Evolutionary conservation across 2,113 vertebrate genomes (phyloP).

Genomic region (Ictalurus punctatus): DNA sequence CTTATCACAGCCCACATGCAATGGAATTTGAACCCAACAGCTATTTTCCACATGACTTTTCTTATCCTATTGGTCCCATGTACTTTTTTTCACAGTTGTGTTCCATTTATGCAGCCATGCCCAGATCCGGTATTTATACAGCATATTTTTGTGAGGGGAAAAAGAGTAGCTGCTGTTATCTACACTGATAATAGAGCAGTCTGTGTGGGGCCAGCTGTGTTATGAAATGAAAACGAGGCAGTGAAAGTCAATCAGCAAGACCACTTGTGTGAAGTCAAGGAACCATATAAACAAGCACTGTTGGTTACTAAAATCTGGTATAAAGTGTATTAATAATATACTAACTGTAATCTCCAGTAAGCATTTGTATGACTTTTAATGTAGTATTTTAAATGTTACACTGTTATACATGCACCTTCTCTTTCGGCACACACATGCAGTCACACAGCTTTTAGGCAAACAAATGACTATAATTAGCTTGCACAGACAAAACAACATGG

Average conservation of each 20-base stretch:
- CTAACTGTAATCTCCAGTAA: not conserved
- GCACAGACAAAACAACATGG: not conserved
- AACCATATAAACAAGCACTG: not conserved
- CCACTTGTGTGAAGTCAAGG: not conserved
- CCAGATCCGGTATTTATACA: slow-evolving; percentile 48
- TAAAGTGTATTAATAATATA: not conserved
- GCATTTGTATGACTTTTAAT: not conserved
- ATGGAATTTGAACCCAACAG: slow-evolving; percentile 35
- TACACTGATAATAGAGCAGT: slow-evolving; percentile 44
- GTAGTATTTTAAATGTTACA: not conserved
- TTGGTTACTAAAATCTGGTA: not conserved
- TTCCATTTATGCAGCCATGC: slow-evolving; percentile 35
- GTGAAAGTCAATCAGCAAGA: slow-evolving; percentile 1
- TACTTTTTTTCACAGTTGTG: slow-evolving; percentile 16
- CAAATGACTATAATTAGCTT: not conserved
- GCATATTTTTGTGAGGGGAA: slow-evolving; percentile 37
- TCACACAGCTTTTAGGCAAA: not conserved
- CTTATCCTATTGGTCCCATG: slow-evolving; percentile 27
- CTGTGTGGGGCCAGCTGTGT: slow-evolving; percentile 35
- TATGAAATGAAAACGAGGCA: slow-evolving; percentile 34
- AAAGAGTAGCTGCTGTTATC: slow-evolving; percentile 50
- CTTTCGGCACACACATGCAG: not conserved
- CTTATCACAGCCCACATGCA: slow-evolving; percentile 24
- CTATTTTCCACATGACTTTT: slow-evolving; percentile 27
- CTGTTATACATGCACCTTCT: not conserved